Percentiles rank a stretch among this genome's conserved stretches.
Conservation (phyloP, 2,888 invertebrate species). For the Spilarctia lutea region DNA sequence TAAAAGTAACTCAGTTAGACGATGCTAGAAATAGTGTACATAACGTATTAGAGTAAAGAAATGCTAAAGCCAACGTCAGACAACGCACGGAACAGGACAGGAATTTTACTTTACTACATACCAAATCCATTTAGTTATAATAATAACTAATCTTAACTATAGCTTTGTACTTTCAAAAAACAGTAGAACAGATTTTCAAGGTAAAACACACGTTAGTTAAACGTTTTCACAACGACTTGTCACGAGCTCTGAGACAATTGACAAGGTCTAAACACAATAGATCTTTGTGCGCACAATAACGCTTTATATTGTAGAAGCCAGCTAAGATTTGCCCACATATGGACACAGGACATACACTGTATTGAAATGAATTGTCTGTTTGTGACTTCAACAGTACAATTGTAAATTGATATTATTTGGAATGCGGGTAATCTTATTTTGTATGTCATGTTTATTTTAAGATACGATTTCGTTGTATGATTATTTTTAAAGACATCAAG, state of each 20-base stretch:
- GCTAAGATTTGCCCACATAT: conserved; percentile 77
- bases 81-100: too few species aligned
- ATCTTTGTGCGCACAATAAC: conserved; percentile 75
- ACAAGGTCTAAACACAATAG: conserved; percentile 76
- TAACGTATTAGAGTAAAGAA: neutral
- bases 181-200: conserved; percentile 57
- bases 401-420: conserved; percentile 51
- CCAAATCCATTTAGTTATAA: neutral
- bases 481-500: neutral
- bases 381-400: conserved; percentile 59
- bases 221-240: conserved; percentile 55
- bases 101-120: neutral
- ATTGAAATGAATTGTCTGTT: conserved; percentile 65
- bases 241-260: conserved; percentile 71
- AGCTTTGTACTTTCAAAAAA: conserved; percentile 1
- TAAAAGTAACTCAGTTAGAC: too few species aligned
- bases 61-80: neutral
- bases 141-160: neutral
- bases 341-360: conserved; percentile 58
- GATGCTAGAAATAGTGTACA: neutral
- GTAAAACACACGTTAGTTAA: conserved; percentile 54
- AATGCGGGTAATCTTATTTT: conserved; percentile 22
- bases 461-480: conserved; percentile 16
- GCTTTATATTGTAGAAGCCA: conserved; percentile 76
- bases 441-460: conserved; percentile 27